These are phyloP conservation scores for Xanthorhoe spadicearia DNA, from an alignment of 2,888 invertebrate genomes.

Conservation along the genomic window DNA sequence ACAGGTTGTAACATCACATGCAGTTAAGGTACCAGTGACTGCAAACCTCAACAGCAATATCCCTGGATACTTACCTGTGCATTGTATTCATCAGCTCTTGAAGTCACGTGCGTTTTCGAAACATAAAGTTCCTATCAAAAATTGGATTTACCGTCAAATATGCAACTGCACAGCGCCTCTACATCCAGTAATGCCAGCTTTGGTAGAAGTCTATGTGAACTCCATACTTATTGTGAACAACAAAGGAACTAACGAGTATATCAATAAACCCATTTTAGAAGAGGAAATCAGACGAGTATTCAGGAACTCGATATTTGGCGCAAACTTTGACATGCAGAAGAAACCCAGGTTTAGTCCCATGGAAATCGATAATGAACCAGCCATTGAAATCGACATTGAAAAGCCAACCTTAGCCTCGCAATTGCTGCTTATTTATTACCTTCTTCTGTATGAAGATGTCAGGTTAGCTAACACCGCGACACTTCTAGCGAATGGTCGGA, in stretches of 20 bases:
- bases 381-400: constrained; percentile 82
- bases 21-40: constrained; percentile 98
- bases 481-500: constrained; percentile 87
- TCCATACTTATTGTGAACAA: constrained; percentile 91
- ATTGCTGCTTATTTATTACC: constrained; percentile 94
- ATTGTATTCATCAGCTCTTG: constrained; percentile 97
- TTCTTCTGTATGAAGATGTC: constrained; percentile 96
- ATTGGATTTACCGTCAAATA: constrained; percentile 98
- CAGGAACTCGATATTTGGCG: constrained; percentile 90
- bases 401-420: constrained; percentile 93
- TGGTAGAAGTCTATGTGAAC: constrained; percentile 97
- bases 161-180: constrained; percentile 94
- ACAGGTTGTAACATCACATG: constrained; percentile 96
- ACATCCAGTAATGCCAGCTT: constrained; percentile 95
- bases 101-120: constrained; percentile 98
- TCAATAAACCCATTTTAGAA: constrained; percentile 96
- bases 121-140: constrained; percentile 97
- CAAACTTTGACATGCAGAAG: constrained; percentile 87
- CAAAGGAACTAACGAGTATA: constrained; percentile 89
- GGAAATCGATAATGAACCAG: constrained; percentile 83
- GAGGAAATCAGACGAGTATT: constrained; percentile 94
- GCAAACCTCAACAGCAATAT: constrained; percentile 94
- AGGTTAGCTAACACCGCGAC: constrained; percentile 89
- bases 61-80: constrained; percentile 96
- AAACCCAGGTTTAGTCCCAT: constrained; percentile 76